Evolutionary conservation across 2,888 invertebrate species (phyloP), one percentile per base, ranked within the genome.

Genomic region (Apodemia zela): DNA sequence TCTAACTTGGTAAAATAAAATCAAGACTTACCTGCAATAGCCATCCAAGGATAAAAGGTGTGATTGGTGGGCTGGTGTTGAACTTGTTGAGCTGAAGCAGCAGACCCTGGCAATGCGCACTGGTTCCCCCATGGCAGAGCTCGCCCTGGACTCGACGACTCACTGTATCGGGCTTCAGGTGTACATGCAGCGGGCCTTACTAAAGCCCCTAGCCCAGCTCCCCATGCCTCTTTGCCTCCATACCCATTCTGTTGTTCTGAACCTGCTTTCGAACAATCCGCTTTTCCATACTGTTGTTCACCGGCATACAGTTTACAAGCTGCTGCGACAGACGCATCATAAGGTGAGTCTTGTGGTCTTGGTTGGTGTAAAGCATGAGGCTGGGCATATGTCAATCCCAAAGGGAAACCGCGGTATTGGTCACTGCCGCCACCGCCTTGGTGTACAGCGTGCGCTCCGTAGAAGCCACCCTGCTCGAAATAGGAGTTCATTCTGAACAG

Each of bases 41-140:
- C 98, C 98, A 98, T 98, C 98, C 98, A 98, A 77, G 98, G 98
- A 93, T 98, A 98, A 93, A 98, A 98, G 83, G 97, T 97, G 94
- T 98, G 97, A 91, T 95, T 97, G 92, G 94, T 95, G 88, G 96
- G 94, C 92, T 97, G 96, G 92, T 97, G 97, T 90, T 97, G 97
- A 74, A 97, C 95, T 83, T 96, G 97, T 76, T 96, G 96, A 61
- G 95, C 94, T 74, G 96, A 95, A 80, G 96, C 94, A 70, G 96
- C 95, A 71, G 96, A 93, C 73, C 96, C 95, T 80, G 97, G 97
- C 80, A 97, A 93, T 75, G 96, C 94, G 93, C 97, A 97, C 87
- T 96, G 96, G 92, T 97, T 97, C 87, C 96, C 96, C 96, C 97
- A 97, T 70, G 97, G 96, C 66, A 94, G 92, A 65, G 94, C 94